phyloP scores from a whole-genome alignment of 2,888 invertebrate species.

The Thera britannica region DNA sequence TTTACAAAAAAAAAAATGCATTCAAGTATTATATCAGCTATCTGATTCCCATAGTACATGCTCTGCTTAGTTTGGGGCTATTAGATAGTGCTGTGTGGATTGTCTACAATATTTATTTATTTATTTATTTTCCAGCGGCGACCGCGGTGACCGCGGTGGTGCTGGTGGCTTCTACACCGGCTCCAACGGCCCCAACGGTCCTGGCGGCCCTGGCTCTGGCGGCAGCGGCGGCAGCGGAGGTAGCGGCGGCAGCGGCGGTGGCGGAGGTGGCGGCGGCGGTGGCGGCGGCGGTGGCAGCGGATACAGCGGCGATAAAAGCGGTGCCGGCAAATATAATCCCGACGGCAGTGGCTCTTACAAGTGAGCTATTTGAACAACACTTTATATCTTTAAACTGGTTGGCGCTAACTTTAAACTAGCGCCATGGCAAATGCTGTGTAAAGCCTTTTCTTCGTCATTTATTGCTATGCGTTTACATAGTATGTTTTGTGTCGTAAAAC shows the following conservation, averaged over 20 bases:
- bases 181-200: constrained; percentile 52
- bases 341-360: constrained; percentile 49
- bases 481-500: no score
- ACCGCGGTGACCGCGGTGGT: constrained; percentile 71
- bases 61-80: no score
- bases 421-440: no score
- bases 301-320: constrained; percentile 51
- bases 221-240: constrained; percentile 49
- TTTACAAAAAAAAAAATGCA: no score
- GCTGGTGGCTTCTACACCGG: constrained; percentile 70
- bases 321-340: constrained; percentile 52
- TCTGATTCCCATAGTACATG: no score
- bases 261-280: constrained; percentile 46
- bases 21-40: no score
- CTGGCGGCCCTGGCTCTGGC: constrained; percentile 52
- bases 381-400: no score
- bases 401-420: no score
- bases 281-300: constrained; percentile 36
- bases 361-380: constrained; percentile 40
- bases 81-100: no score
- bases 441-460: no score
- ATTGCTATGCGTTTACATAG: no score
- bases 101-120: background rate
- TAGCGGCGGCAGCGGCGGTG: constrained; percentile 49
- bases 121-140: constrained; percentile 55